These are phyloP conservation scores for Baryphthengus martii DNA, from an alignment of 2,113 vertebrate genomes.

Conservation along the genomic window DNA sequence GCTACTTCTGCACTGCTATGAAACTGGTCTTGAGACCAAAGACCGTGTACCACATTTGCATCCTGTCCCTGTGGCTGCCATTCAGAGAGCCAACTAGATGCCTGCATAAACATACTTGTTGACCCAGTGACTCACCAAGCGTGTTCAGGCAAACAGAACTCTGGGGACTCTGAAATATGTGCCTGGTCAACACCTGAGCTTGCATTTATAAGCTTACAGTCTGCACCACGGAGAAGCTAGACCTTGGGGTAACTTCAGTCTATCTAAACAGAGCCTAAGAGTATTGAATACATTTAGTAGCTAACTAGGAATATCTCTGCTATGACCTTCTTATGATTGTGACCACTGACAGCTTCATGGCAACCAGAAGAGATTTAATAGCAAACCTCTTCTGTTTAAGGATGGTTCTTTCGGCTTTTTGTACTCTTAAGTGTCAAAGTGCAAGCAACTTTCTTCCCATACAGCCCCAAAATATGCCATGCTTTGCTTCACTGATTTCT, in stretches of 20 bases:
- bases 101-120: background rate
- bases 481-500: background rate
- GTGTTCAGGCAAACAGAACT: background rate
- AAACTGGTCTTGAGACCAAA: background rate
- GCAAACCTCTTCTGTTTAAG: background rate
- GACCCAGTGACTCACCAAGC: background rate
- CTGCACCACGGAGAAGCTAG: background rate
- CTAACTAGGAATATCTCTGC: background rate
- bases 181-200: background rate
- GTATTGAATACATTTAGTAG: slow-evolving; percentile 4
- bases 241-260: slow-evolving; percentile 15
- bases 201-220: slow-evolving; percentile 9
- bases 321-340: background rate
- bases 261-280: background rate
- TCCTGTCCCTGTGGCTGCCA: background rate
- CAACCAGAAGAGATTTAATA: background rate
- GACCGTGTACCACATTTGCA: background rate
- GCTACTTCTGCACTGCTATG: background rate
- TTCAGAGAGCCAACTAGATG: background rate
- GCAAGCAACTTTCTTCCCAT: background rate
- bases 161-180: background rate
- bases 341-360: background rate
- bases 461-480: background rate
- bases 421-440: background rate
- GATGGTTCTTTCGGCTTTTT: background rate